These are phyloP conservation scores for Phaedon cochleariae DNA, from an alignment of 2,888 invertebrate species.

Conservation along the genomic window DNA sequence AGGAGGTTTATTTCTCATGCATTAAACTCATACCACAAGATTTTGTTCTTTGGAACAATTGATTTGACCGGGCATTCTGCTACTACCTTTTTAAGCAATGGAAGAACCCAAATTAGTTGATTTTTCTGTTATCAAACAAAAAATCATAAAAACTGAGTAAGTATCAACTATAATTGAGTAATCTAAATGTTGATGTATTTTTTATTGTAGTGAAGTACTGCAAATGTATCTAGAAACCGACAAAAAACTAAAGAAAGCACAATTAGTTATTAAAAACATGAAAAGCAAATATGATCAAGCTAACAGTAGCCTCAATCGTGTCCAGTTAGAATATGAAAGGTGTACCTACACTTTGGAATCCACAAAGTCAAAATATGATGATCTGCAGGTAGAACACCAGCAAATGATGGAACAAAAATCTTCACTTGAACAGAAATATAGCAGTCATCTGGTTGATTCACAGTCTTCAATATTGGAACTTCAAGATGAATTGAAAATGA, in stretches of 20 bases:
- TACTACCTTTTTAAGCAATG: slow-evolving; percentile 9
- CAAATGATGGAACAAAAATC: slow-evolving; percentile 28
- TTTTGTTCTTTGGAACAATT: too few relatives aligned
- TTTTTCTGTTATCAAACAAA: slow-evolving; percentile 46
- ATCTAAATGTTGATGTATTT: slow-evolving; percentile 5
- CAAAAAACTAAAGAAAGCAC: slow-evolving; percentile 39
- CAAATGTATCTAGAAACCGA: slow-evolving; percentile 40
- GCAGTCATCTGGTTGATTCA: slow-evolving; percentile 39
- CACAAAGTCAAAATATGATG: slow-evolving; percentile 34
- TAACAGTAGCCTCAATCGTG: slow-evolving; percentile 29
- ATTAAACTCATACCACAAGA: too few relatives aligned
- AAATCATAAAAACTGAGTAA: slow-evolving; percentile 53
- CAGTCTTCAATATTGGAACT: slow-evolving; percentile 43
- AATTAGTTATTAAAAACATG: slow-evolving; percentile 35
- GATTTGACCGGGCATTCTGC: too few relatives aligned
- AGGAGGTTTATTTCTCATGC: too few relatives aligned
- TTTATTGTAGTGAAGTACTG: slow-evolving; percentile 47
- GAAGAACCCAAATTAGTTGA: slow-evolving; percentile 28
- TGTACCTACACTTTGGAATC: slow-evolving; percentile 32
- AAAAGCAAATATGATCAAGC: slow-evolving; percentile 37
- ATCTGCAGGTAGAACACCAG: slow-evolving; percentile 32
- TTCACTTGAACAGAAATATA: slow-evolving; percentile 41
- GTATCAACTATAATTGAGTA: slow-evolving; percentile 20
- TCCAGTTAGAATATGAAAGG: slow-evolving; percentile 44
- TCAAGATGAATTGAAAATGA: slow-evolving; percentile 33